Conservation (phyloP, 2,113 vertebrate genomes). For the Rhinoptilus africanus region DNA sequence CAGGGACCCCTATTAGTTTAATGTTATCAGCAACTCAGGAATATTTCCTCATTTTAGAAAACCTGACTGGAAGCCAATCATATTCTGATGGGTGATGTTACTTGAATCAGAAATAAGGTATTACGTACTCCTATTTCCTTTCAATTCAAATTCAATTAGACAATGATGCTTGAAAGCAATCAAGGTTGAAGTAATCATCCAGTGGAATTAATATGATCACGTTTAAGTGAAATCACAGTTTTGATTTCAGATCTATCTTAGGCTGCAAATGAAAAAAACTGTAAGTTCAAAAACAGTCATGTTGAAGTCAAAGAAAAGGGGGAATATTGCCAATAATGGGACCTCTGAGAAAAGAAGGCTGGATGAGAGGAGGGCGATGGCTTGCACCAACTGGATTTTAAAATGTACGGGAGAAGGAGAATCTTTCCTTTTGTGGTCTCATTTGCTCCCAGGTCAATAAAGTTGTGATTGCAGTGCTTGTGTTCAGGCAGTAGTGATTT, state of each 20-base stretch:
- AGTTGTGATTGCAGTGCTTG: background rate
- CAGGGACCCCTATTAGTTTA: background rate
- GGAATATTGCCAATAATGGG: background rate
- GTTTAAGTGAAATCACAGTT: background rate
- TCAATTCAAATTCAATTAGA: background rate
- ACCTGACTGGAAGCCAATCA: background rate
- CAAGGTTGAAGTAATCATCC: background rate
- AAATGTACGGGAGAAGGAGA: background rate
- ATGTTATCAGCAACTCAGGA: background rate
- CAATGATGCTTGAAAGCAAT: background rate
- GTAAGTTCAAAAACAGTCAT: background rate
- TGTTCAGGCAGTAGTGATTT: background rate
- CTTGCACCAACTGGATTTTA: background rate
- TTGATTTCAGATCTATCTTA: background rate
- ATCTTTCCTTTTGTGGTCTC: background rate
- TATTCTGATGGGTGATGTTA: background rate
- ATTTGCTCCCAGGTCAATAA: background rate
- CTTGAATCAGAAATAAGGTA: background rate
- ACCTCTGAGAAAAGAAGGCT: background rate
- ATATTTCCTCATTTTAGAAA: background rate
- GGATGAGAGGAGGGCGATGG: fast-evolving
- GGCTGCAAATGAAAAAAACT: background rate
- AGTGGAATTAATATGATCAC: background rate
- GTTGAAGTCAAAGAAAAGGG: background rate
- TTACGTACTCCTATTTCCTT: background rate